These are phyloP conservation scores for Haemorhous mexicanus DNA, from an alignment of 2,113 vertebrate species.

Conservation along the genomic window DNA sequence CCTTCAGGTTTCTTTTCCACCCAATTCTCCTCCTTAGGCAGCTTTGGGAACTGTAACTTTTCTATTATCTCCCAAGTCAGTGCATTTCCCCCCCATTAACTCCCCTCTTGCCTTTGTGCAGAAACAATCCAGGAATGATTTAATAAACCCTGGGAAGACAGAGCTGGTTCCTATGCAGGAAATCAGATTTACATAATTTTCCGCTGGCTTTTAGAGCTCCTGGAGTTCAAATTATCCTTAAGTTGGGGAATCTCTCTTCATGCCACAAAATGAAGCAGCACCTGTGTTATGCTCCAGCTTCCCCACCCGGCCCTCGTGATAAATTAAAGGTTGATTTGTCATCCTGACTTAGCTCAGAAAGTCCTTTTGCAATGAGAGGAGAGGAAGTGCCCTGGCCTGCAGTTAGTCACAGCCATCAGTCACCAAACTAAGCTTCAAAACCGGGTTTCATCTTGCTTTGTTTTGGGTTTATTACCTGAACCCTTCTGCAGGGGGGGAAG, in stretches of 20 bases:
- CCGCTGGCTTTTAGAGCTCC: slow-evolving; percentile 8
- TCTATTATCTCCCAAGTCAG: background rate
- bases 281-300: background rate
- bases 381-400: background rate
- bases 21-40: background rate
- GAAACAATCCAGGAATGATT: slow-evolving; percentile 44
- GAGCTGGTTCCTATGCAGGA: background rate
- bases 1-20: background rate
- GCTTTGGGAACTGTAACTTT: background rate
- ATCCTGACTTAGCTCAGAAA: slow-evolving; percentile 1
- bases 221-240: background rate
- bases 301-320: background rate
- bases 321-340: slow-evolving; percentile 49
- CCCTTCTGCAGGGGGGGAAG: background rate
- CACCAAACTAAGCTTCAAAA: background rate
- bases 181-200: slow-evolving; percentile 69
- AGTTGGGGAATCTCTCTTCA: slow-evolving; percentile 38
- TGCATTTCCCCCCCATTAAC: slow-evolving; percentile 1
- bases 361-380: background rate
- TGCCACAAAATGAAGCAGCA: slow-evolving; percentile 28
- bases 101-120: slow-evolving; percentile 16
- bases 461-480: background rate
- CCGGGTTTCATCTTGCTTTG: background rate
- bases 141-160: slow-evolving; percentile 44
- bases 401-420: background rate